Percentiles rank a stretch among this genome's conserved stretches.
phyloP scores from a whole-genome alignment of 1,140 invertebrate genomes.

The Dreissena polymorpha region DNA sequence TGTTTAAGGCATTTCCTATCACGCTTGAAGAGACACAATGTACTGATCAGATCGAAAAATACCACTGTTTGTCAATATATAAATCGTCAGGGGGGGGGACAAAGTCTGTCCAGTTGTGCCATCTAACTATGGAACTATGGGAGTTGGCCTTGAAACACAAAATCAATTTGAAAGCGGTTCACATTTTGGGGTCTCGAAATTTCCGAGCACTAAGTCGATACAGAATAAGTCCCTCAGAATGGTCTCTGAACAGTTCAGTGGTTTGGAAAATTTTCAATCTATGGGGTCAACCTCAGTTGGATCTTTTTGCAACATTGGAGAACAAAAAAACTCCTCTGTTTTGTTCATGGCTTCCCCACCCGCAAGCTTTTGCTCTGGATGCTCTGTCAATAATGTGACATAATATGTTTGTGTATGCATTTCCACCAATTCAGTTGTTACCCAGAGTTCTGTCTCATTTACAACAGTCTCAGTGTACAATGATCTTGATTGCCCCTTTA shows the following conservation, averaged over 20 bases:
- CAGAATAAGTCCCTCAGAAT: constrained; percentile 23
- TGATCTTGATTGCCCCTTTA: constrained; percentile 20
- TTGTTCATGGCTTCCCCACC: constrained; percentile 22
- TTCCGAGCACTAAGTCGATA: background rate
- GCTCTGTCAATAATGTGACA: constrained; percentile 33
- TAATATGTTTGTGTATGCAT: constrained; percentile 29
- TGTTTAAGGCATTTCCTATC: constrained; percentile 24
- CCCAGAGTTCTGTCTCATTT: constrained; percentile 6
- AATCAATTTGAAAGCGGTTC: constrained; percentile 24
- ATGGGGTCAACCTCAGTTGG: constrained; percentile 8
- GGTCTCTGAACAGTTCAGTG: constrained; percentile 33
- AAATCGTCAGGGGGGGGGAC: constrained; percentile 22
- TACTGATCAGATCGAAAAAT: constrained; percentile 32
- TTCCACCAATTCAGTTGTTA: constrained; percentile 20
- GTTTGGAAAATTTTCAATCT: constrained; percentile 26
- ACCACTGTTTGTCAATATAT: constrained; percentile 16
- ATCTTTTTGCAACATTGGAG: constrained; percentile 7
- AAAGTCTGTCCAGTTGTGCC: constrained; percentile 6
- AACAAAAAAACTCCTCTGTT: constrained; percentile 23
- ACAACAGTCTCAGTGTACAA: constrained; percentile 27
- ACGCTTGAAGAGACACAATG: constrained; percentile 6
- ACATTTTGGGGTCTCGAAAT: constrained; percentile 6
- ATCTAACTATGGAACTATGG: constrained; percentile 11
- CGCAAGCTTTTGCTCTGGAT: constrained; percentile 35
- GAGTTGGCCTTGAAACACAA: constrained; percentile 1